These are phyloP conservation scores for Hycleus cichorii DNA, from an alignment of 1,140 invertebrate genomes.

Conservation along the genomic window DNA sequence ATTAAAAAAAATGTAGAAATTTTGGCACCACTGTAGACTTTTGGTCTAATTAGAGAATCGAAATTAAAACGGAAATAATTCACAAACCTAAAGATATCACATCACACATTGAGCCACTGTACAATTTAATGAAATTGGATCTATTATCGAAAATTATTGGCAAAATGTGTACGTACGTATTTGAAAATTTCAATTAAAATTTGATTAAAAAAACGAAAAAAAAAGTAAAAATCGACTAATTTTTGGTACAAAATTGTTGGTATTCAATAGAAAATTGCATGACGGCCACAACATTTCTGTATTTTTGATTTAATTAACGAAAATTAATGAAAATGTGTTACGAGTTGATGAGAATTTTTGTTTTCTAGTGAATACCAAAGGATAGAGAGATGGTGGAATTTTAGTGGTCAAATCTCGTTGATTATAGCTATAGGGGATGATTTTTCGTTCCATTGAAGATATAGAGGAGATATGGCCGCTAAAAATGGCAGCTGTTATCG, in stretches of 20 bases:
- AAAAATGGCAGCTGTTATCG: background rate
- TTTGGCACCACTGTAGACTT: constrained; percentile 35
- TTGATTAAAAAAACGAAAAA: background rate
- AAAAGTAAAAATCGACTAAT: background rate
- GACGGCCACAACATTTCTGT: background rate
- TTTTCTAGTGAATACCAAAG: background rate
- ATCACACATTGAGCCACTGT: constrained; percentile 41
- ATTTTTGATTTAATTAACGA: background rate
- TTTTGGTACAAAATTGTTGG: background rate
- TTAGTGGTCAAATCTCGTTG: constrained; percentile 9
- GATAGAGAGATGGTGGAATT: background rate
- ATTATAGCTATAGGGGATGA: background rate
- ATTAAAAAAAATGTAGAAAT: constrained; percentile 17
- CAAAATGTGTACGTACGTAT: constrained; percentile 36
- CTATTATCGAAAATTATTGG: constrained; percentile 16
- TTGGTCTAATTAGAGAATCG: background rate
- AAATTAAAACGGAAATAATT: constrained; percentile 22
- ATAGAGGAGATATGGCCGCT: constrained; percentile 7
- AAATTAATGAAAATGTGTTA: background rate
- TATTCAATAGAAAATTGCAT: background rate
- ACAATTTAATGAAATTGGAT: constrained; percentile 17
- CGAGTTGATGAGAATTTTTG: background rate
- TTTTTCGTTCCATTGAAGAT: too few relatives aligned
- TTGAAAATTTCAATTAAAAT: constrained; percentile 17
- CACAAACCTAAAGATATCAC: constrained; percentile 44